Evolutionary conservation across 2,113 vertebrate genomes (phyloP).

Genomic region (Nettapus auritus): DNA sequence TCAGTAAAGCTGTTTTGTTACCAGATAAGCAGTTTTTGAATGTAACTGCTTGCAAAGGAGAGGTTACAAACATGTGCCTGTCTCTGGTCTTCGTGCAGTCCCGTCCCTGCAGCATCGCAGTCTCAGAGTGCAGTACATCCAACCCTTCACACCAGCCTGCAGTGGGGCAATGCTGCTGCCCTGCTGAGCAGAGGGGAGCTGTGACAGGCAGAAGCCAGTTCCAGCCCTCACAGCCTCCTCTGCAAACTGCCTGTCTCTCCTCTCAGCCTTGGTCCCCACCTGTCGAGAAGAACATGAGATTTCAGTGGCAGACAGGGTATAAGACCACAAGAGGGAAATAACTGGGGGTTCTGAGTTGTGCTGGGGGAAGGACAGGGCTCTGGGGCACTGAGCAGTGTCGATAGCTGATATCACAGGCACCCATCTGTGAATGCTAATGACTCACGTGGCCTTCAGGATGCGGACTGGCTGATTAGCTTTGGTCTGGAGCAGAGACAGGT

Average conservation of each 20-base stretch:
- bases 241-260: background rate
- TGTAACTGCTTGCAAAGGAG: background rate
- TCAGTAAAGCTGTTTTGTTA: background rate
- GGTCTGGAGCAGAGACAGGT: background rate
- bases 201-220: background rate
- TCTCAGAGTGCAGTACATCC: too few species aligned
- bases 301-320: background rate
- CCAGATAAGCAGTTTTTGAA: background rate
- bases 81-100: background rate
- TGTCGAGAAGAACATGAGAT: background rate
- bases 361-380: background rate
- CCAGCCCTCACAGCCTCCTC: background rate
- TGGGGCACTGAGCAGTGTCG: background rate
- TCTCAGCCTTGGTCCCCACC: background rate
- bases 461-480: background rate
- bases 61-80: background rate
- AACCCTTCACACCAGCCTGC: background rate
- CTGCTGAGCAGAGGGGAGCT: background rate
- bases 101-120: background rate
- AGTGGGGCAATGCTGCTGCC: background rate
- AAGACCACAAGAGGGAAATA: background rate
- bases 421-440: background rate
- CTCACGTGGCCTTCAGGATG: background rate
- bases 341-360: background rate
- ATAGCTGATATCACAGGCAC: background rate